Base-by-base conservation (phyloP, 2,888 invertebrate species). In the Philereme transversata region DNA sequence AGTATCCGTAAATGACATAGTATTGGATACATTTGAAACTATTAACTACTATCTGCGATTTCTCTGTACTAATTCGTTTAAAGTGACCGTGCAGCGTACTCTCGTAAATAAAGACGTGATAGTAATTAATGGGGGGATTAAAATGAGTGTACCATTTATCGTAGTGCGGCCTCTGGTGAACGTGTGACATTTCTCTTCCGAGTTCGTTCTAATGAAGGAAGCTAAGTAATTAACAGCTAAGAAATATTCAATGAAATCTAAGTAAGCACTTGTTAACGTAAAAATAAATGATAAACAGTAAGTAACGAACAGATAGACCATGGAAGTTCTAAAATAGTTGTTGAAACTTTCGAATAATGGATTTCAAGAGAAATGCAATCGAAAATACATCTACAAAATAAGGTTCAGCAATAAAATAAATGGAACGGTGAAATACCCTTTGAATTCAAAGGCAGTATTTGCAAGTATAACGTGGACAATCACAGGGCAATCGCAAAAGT, bases 401-500 rank as follows among this genome's bases (percentile, higher is more conserved):
- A 43, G 43, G 48, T 8, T 41, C 45, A 63, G 50, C 55, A 48
- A 51, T 48, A 66, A 64, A 51, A 57, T 55, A 55, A 56, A 59
- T 51, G 44, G 63, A 64, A 67, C 64, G 65, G 69, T 62, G 55
- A 68, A 68, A 57, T 51, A 48, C 62, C 57, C 63, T 61, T 72
- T 72, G 76, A 72, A 73, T 76, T 77, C 75, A 75, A 76, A 74
- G 69, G 71, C 69, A 70, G 76, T 80, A 78, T 83, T 83, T 72
- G 81, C 82, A 70, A 75, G 72, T 79, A 75, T 74, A 73, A 74
- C 58, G 69, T 73, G 69, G 70, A 76, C 76, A 75, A 78, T 81
- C 78, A 79, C 75, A 65, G 71, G 70, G 73, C 73, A 74, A 78
- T 78, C 78, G 72, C 62, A 71, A 75, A 72, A 75, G 73, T 78